Evolutionary conservation across 2,797 vertebrate genomes (phyloP), one percentile per base, ranked within the genome.

Genomic region (Melopsittacus undulatus): DNA sequence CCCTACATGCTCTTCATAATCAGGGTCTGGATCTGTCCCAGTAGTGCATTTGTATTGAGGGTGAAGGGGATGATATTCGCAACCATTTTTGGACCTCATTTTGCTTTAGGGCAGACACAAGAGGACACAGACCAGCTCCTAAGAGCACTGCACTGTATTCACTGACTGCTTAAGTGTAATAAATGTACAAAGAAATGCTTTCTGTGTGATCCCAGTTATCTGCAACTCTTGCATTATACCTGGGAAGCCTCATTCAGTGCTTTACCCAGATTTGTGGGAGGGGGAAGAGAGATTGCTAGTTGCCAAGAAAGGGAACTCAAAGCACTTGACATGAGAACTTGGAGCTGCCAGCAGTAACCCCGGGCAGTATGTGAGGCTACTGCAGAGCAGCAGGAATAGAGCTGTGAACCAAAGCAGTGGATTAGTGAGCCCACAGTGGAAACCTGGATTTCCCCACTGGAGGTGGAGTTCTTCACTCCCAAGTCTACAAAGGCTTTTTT

Each of bases 151-250:
- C 1, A 0, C 22, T 22, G 19, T 51, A 51, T 38, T 76, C 9
- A 6, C 16, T 61, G 18, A 1, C 19, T 30, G 32, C 45, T 49
- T 5, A 66, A 66, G 11, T 46, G 34, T 54, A 54, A 56, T 32
- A 72, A 78, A 64, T 15, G 7, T 7, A n/a, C 7, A 2, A 48
- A 62, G 46, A 68, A 45, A 19, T 10, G 29, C 30, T 82, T 85
- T 77, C 23, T 2, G 1, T 45, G 30, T 42, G 29, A n/a, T 34
- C 7, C 74, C 17, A 0, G 0, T 64, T 32, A 51, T 52, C 42
- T 79, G 56, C 38, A 75, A 2, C 57, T 76, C 59, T 43, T 38
- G 18, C 21, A 0, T 42, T 46, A 30, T 70, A 68, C 52, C 34
- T 79, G 36, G 79, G 46, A 67, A 67, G 21, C n/a, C 43, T 76